phyloP scores from a whole-genome alignment of 2,888 invertebrate genomes.

The Sphecodes monilicornis region DNA sequence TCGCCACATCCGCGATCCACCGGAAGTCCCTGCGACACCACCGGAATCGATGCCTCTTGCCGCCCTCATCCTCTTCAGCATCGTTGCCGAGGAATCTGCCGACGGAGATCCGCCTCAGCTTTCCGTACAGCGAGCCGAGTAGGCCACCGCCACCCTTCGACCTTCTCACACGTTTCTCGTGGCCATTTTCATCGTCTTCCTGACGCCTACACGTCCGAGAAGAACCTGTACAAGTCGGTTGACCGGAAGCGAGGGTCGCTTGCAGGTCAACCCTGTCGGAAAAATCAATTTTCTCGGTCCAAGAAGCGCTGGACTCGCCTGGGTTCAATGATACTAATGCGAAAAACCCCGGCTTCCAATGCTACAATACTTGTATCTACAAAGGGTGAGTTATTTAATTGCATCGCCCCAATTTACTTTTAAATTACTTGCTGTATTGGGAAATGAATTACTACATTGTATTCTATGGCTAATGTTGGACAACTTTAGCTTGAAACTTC shows the following conservation, averaged over 20 bases:
- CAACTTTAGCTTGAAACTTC: not conserved
- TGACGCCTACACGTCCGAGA: constrained; percentile 65
- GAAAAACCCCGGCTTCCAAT: not conserved
- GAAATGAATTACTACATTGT: not conserved
- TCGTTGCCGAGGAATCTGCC: constrained; percentile 50
- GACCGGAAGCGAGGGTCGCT: constrained; percentile 79
- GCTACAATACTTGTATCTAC: not conserved
- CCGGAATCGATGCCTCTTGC: constrained; percentile 75
- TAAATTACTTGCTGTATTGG: not conserved
- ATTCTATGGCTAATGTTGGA: not conserved
- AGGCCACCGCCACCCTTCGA: constrained; percentile 61
- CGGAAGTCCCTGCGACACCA: constrained; percentile 78
- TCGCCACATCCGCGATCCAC: constrained; percentile 80
- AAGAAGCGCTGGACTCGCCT: not conserved
- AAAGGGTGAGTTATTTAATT: not conserved
- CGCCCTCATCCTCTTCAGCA: constrained; percentile 54
- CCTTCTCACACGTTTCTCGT: constrained; percentile 69
- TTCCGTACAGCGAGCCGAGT: constrained; percentile 58
- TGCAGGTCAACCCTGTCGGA: constrained; percentile 66
- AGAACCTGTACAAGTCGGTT: constrained; percentile 80
- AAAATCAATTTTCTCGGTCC: constrained; percentile 17
- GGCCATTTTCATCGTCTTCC: constrained; percentile 64
- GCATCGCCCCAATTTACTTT: not conserved
- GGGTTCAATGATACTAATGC: not conserved
- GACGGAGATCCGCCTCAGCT: constrained; percentile 67